Conservation (phyloP, 1,140 invertebrate species). For the Conus ventricosus region DNA sequence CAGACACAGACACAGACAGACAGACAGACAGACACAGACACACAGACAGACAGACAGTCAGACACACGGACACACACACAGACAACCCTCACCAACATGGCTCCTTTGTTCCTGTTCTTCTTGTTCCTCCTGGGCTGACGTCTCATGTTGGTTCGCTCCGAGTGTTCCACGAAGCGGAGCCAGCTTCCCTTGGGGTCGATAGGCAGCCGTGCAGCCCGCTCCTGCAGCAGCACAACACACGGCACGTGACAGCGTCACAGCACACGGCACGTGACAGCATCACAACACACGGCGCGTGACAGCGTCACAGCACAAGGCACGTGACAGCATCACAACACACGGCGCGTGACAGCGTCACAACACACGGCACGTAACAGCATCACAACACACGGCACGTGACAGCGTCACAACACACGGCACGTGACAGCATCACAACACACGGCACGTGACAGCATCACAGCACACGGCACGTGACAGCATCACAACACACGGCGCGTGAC, state of each 20-base stretch:
- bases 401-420: no score
- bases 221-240: slow-evolving; percentile 34
- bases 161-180: slow-evolving; percentile 48
- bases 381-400: no score
- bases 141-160: slow-evolving; percentile 29
- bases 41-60: slow-evolving; percentile 15
- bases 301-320: background rate
- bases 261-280: background rate
- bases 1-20: no score
- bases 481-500: background rate
- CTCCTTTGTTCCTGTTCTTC: slow-evolving; percentile 37
- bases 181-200: slow-evolving; percentile 57
- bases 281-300: background rate
- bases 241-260: background rate
- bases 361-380: background rate
- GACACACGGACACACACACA: background rate
- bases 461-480: background rate
- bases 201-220: slow-evolving; percentile 21
- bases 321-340: background rate
- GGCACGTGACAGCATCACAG: background rate
- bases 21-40: background rate
- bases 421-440: background rate
- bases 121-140: slow-evolving; percentile 30
- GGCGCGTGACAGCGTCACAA: background rate
- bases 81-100: slow-evolving; percentile 40